These are phyloP conservation scores for Ciona savignyi DNA, from an alignment of 23 tunicate genomes.

Conservation along the genomic window DNA sequence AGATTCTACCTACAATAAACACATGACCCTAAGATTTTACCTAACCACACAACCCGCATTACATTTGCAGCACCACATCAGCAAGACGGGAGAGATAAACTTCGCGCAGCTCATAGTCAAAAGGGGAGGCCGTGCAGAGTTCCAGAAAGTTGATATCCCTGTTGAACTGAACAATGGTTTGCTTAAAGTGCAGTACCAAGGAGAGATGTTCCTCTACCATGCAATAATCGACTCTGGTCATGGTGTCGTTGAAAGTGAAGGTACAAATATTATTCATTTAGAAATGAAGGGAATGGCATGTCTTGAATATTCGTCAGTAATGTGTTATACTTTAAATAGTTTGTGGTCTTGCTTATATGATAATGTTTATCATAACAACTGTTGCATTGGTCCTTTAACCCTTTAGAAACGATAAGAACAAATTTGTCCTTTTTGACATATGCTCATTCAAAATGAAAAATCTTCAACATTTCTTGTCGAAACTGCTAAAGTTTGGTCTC, in stretches of 20 bases:
- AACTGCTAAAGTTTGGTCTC: too few relatives aligned
- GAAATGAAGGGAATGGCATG: background rate
- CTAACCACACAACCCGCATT: too few relatives aligned
- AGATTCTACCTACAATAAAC: too few relatives aligned
- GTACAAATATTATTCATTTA: conserved; percentile 4
- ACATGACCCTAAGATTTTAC: too few relatives aligned
- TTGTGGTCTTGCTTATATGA: too few relatives aligned
- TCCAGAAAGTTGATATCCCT: conserved; percentile 7
- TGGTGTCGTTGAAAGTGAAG: conserved; percentile 29
- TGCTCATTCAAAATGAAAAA: too few relatives aligned
- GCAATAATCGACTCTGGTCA: conserved; percentile 12
- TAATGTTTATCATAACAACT: too few relatives aligned
- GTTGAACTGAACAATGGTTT: conserved; percentile 10
- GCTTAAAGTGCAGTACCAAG: conserved; percentile 27
- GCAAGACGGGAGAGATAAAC: conserved; percentile 1
- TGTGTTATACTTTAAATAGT: background rate
- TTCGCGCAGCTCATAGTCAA: conserved; percentile 2
- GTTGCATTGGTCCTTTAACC: too few relatives aligned
- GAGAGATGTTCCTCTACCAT: conserved; percentile 16
- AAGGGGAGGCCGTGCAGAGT: conserved; percentile 7
- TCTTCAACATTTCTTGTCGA: too few relatives aligned
- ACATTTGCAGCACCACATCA: conserved; percentile 8
- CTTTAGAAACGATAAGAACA: too few relatives aligned
- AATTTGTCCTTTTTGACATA: too few relatives aligned
- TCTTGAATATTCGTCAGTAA: background rate